These are phyloP conservation scores for Ceratosolen fusciceps DNA, from an alignment of 1,140 invertebrate species.

Conservation along the genomic window DNA sequence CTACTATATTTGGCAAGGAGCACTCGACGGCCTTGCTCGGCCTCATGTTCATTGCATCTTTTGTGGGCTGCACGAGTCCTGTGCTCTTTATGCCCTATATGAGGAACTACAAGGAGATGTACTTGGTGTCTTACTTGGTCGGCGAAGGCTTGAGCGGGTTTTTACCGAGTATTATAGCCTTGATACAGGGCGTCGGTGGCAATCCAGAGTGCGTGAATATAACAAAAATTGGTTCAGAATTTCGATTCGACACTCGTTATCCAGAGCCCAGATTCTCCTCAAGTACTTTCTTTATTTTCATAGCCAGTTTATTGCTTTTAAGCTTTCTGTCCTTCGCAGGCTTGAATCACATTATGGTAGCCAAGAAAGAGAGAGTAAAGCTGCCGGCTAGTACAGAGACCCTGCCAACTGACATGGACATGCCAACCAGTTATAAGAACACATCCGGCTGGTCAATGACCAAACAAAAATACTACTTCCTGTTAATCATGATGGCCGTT, in stretches of 20 bases:
- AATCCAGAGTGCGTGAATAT: constrained; percentile 73
- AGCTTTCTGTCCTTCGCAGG: constrained; percentile 75
- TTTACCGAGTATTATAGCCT: constrained; percentile 85
- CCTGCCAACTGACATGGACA: constrained; percentile 64
- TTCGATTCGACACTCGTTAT: constrained; percentile 60
- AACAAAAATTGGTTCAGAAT: constrained; percentile 50
- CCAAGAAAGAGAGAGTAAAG: constrained; percentile 63
- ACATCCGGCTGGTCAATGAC: constrained; percentile 65
- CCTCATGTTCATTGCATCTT: constrained; percentile 84
- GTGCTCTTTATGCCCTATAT: constrained; percentile 94
- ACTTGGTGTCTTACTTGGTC: constrained; percentile 77
- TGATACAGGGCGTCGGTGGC: constrained; percentile 87
- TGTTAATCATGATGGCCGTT: constrained; percentile 73
- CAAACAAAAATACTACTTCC: constrained; percentile 66
- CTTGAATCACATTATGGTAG: constrained; percentile 66
- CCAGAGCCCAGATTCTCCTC: constrained; percentile 76
- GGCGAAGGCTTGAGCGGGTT: constrained; percentile 90
- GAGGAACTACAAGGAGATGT: constrained; percentile 84
- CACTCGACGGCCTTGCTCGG: constrained; percentile 83
- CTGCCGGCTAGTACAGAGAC: constrained; percentile 61
- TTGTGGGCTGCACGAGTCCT: constrained; percentile 93
- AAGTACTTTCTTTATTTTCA: constrained; percentile 80
- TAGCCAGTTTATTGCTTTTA: constrained; percentile 74
- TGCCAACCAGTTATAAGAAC: constrained; percentile 66
- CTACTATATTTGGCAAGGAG: constrained; percentile 72